A percentile compares a stretch with the other conserved stretches of the same genome.
Evolutionary conservation across 2,888 invertebrate species (phyloP).

Genomic region (Nemoura dubitans): DNA sequence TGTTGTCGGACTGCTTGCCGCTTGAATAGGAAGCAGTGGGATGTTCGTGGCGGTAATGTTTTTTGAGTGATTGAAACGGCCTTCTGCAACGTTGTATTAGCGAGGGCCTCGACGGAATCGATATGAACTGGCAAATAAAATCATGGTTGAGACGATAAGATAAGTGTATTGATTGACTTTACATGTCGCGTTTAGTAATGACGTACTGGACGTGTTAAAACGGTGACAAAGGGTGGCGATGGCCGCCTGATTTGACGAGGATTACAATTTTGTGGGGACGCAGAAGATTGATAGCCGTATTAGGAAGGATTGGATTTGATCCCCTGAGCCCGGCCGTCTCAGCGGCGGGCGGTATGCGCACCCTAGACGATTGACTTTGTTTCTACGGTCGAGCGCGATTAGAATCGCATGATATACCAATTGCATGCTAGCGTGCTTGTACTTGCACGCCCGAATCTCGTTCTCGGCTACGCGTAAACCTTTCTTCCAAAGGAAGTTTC

Average conservation of each 20-base stretch:
- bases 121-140: not conserved
- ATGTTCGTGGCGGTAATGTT: not conserved
- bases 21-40: conserved; percentile 5
- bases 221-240: not conserved
- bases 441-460: not conserved
- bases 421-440: not conserved
- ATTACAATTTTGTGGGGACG: not conserved
- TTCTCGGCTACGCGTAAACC: not conserved
- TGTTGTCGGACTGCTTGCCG: not conserved
- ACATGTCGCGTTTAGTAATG: not conserved
- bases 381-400: not conserved
- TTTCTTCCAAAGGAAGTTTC: not conserved
- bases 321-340: not conserved
- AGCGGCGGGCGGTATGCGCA: not conserved
- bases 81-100: not conserved
- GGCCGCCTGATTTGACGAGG: not conserved
- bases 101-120: not conserved
- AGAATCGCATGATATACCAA: not conserved
- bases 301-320: not conserved
- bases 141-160: not conserved
- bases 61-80: not conserved
- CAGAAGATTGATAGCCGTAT: not conserved
- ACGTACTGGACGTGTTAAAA: not conserved
- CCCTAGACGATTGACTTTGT: not conserved
- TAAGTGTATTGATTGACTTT: conserved; percentile 7